Conservation (phyloP, 1,140 invertebrate genomes). For the Drosophila arawakana region DNA sequence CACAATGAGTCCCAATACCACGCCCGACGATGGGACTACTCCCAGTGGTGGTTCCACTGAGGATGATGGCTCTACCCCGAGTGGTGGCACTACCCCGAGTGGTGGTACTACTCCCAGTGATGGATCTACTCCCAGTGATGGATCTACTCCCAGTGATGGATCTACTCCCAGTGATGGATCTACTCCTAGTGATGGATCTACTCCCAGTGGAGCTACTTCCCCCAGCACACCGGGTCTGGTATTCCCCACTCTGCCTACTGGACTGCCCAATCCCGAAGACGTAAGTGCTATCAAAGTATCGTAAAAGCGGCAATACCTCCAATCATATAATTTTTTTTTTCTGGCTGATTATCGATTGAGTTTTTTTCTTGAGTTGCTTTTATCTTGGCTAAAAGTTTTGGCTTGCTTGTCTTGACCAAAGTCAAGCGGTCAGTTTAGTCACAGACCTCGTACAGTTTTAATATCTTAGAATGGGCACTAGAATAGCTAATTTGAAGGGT, state of each 20-base stretch:
- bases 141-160: conserved; percentile 22
- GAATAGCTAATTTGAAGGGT: conserved; percentile 55
- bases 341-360: conserved; percentile 52
- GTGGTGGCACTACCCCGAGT: conserved; percentile 22
- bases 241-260: conserved; percentile 74
- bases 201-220: conserved; percentile 2
- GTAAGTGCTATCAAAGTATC: conserved; percentile 53
- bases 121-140: conserved; percentile 20
- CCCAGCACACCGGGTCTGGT: conserved; percentile 45
- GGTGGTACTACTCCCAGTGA: conserved; percentile 17
- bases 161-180: conserved; percentile 10
- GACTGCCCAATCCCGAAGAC: conserved; percentile 69
- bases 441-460: conserved; percentile 19
- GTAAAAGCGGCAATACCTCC: conserved; percentile 66
- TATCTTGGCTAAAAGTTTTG: conserved; percentile 39
- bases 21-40: not conserved
- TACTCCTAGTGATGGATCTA: not conserved
- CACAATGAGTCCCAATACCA: conserved; percentile 34
- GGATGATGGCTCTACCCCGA: conserved; percentile 20
- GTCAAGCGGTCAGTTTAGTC: conserved; percentile 50
- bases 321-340: conserved; percentile 36
- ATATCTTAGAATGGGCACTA: conserved; percentile 42
- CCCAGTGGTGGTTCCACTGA: conserved; percentile 3
- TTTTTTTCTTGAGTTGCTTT: conserved; percentile 34
- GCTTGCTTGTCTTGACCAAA: conserved; percentile 7